Conservation (phyloP, 2,797 vertebrate genomes). For the Periparus ater region DNA sequence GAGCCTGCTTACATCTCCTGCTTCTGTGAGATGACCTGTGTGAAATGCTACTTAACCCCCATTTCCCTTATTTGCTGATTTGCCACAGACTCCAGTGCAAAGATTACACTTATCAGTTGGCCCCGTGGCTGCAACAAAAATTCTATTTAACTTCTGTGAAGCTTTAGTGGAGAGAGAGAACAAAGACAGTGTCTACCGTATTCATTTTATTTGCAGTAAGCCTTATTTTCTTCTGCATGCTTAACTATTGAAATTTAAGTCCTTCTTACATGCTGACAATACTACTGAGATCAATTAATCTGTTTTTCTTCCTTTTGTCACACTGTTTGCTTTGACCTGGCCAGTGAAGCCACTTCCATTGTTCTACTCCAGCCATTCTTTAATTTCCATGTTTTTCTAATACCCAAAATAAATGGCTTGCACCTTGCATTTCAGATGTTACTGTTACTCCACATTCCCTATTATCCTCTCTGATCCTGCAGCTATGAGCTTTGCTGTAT, state of each 20-base stretch:
- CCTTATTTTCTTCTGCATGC: neutral
- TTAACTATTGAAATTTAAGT: neutral
- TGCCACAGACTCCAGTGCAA: neutral
- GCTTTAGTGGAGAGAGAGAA: neutral
- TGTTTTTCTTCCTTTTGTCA: neutral
- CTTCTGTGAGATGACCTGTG: neutral
- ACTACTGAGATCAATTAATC: neutral
- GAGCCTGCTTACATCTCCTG: neutral
- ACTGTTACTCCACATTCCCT: neutral
- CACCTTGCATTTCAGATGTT: neutral
- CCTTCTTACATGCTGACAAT: neutral
- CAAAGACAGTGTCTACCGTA: neutral
- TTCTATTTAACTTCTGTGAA: neutral
- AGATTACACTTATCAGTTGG: neutral
- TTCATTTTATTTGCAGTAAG: neutral
- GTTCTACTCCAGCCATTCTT: neutral
- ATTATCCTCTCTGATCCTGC: neutral
- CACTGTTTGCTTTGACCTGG: neutral
- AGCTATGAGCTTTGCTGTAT: neutral
- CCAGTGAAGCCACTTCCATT: neutral
- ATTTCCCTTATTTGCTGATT: neutral
- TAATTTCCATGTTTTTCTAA: neutral
- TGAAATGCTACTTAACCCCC: neutral
- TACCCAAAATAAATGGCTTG: neutral
- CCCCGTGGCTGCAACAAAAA: neutral